Base-by-base conservation (phyloP, 2,113 vertebrate species). In the Maccullochella peelii region DNA sequence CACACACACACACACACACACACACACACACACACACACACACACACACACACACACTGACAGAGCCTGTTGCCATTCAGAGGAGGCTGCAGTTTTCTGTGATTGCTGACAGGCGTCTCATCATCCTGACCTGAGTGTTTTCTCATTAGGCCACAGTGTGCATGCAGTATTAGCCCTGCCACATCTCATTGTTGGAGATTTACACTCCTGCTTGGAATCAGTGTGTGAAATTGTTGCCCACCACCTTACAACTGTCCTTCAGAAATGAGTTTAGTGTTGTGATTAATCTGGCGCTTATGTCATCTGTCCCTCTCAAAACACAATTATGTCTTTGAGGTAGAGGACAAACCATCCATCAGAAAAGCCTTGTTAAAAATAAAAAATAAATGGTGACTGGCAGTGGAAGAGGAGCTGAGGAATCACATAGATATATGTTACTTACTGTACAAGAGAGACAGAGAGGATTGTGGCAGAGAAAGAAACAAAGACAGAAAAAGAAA, bases 271-370 rank as follows among this genome's bases (percentile, higher is more conserved):
- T 86, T 85, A 76, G 77, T 52, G 71, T 80, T 81, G 54, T 89
- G 88, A 94, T 93, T 88, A 91, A 89, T 88, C 54, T 40, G 57
- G 71, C 83, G 68, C 77, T 40, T 23, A 55, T 80, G 84, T 83
- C 80, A 59, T 83, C 68, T 87, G 68, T 65, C 75, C 72, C 85
- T 86, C 84, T 89, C 84, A 73, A 88, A 91, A 94, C 25, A 61
- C 85, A 92, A 94, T 94, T 91, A 93, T 71, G 85, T 84, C 67
- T 87, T 15, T 58, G 59, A 81, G 82, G 73, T 80, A 93, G 91
- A 94, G 91, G 89, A 91, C 91, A 91, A 88, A 77, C 38, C 52
- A 57, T 90, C 88, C 72, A 85, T 89, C 87, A 89, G 81, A 55
- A 2, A 2, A 73, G 68, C 42, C 49, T 70, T 80, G 83, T 86